phyloP scores from a whole-genome alignment of 1,140 invertebrate species.

The Pseudobourletiella spinata region DNA sequence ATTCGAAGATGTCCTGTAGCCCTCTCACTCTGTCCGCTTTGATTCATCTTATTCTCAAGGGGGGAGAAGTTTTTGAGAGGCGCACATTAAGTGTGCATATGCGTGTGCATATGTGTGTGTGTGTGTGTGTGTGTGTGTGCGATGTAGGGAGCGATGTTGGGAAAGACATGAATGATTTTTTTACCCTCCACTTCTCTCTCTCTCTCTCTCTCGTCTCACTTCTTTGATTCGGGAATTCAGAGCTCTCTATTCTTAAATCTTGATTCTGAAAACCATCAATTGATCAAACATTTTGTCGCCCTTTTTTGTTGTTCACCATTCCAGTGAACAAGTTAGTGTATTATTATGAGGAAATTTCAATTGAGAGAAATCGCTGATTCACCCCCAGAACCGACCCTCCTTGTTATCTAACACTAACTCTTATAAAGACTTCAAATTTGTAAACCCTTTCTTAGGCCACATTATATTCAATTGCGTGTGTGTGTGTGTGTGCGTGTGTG shows the following conservation, averaged over 20 bases:
- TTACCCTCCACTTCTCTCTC: constrained; percentile 11
- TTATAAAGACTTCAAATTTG: constrained; percentile 32
- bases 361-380: constrained; percentile 32
- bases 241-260: constrained; percentile 24
- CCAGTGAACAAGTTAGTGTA: constrained; percentile 24
- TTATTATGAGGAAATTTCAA: constrained; percentile 33
- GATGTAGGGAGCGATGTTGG: too few relatives aligned
- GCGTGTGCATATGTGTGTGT: too few relatives aligned
- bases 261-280: constrained; percentile 33
- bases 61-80: background rate
- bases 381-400: constrained; percentile 31
- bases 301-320: constrained; percentile 29
- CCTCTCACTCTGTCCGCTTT: too few relatives aligned
- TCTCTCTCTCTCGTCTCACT: constrained; percentile 18
- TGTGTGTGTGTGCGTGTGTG: background rate
- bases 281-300: constrained; percentile 36
- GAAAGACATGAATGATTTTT: constrained; percentile 27
- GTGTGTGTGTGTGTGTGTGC: too few relatives aligned
- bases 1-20: too few relatives aligned
- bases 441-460: constrained; percentile 20
- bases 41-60: too few relatives aligned
- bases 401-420: constrained; percentile 25
- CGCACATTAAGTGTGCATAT: too few relatives aligned
- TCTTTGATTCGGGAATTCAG: constrained; percentile 31
- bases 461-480: background rate